Evolutionary conservation across 2,113 vertebrate species (phyloP), one percentile per base, ranked within the genome.

Genomic region (Danionella cerebrum): DNA sequence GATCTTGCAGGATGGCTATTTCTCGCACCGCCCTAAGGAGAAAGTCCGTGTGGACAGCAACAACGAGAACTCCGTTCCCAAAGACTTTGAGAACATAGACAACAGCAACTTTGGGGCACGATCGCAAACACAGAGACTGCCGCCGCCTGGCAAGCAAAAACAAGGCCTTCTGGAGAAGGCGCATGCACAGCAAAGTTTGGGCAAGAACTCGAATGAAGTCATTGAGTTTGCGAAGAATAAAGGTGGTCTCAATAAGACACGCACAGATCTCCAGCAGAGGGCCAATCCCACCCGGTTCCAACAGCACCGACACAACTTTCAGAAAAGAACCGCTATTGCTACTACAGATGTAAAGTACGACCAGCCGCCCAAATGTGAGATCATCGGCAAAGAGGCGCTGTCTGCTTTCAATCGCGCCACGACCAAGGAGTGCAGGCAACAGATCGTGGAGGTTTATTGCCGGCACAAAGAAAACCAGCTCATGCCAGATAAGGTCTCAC

Each of bases 31-130:
- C 6, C 95, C 95, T 0, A 98, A 97, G 70, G 96, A 98, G 87
- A 90, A 90, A 87, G 90, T 73, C 6, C 83, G 90, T 12, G 95
- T 95, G 0, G 96, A 99, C 87, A 98, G 95, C 88, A 99, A 99
- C 88, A 99, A 98, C 0, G 96, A 99, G 78, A 99, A 99, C 76
- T 99, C 96, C 0, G 96, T 99, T 18, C 96, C 96, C 66, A 99
- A 96, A 84, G 96, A 98, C 80, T 99, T 99, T 76, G 96, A 99
- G 82, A 98, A 91, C 21, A 88, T 97, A 59, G 96, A 99, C 86
- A 98, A 97, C 76, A 99, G 96, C 80, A 98, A 99, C 86, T 98
- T 97, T 47, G 94, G 87, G 6, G 90, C 93, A 0, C 91, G 94
- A 73, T 90, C 91, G 12, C 95, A 95, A 69, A 90, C 89, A 24